Conservation (phyloP, 2,113 vertebrate species). For the Channa maculata region DNA sequence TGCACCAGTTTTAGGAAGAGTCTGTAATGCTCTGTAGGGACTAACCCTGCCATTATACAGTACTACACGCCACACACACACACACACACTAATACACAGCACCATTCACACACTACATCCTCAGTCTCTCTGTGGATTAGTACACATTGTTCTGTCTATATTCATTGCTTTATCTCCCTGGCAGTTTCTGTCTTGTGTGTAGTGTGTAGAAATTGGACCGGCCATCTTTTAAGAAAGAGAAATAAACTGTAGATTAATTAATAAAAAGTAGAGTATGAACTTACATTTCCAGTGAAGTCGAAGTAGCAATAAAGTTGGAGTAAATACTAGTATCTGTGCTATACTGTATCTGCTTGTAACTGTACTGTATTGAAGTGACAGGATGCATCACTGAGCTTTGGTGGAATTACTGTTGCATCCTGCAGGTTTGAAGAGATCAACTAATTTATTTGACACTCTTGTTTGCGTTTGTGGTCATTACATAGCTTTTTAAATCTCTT, state of each 20-base stretch:
- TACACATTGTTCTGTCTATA: slow-evolving; percentile 60
- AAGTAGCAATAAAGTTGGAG: slow-evolving; percentile 5
- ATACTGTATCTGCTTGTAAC: background rate
- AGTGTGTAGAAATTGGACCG: background rate
- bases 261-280: background rate
- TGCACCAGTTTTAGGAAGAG: slow-evolving; percentile 22
- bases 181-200: background rate
- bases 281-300: background rate
- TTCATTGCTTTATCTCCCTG: slow-evolving; percentile 16
- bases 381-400: slow-evolving; percentile 12
- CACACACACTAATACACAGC: background rate
- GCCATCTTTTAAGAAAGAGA: background rate
- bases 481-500: too few species aligned
- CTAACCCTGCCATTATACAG: slow-evolving; percentile 54
- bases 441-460: background rate
- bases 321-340: background rate
- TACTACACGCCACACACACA: slow-evolving; percentile 17
- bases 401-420: background rate
- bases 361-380: background rate
- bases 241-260: background rate
- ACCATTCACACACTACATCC: slow-evolving; percentile 33
- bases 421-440: slow-evolving; percentile 4
- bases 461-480: background rate
- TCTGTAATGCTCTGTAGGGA: slow-evolving; percentile 40
- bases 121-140: slow-evolving; percentile 62